Conservation (phyloP, 1,140 invertebrate species). For the Dolichoris vasculosae region DNA sequence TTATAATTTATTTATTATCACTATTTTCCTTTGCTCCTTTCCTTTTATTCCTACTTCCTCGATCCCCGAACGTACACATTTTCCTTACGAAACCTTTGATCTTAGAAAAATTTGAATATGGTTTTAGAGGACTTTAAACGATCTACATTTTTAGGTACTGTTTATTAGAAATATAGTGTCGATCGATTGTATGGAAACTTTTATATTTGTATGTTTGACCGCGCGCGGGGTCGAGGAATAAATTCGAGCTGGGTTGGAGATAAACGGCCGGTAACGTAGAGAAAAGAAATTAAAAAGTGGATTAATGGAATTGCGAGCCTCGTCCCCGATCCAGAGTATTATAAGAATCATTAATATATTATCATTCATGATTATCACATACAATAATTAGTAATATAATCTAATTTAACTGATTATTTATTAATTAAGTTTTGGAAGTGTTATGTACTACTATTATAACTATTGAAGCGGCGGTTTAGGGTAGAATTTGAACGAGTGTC, state of each 20-base stretch:
- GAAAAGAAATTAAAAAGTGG: conserved; percentile 3
- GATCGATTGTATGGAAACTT: conserved; percentile 49
- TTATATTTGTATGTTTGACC: conserved; percentile 52
- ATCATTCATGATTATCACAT: conserved; percentile 74
- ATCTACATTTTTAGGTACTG: conserved; percentile 49
- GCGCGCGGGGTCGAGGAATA: conserved; percentile 36
- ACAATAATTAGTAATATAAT: conserved; percentile 74
- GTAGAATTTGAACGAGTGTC: conserved; percentile 39
- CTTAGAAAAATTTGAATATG: conserved; percentile 44
- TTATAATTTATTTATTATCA: conserved; percentile 52
- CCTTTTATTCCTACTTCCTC: not conserved
- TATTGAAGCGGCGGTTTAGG: conserved; percentile 50
- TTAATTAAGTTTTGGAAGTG: conserved; percentile 72
- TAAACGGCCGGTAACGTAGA: conserved; percentile 16
- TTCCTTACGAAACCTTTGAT: conserved; percentile 28
- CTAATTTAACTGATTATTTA: conserved; percentile 76
- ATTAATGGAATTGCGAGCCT: conserved; percentile 48
- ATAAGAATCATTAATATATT: conserved; percentile 76
- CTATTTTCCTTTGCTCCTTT: not conserved
- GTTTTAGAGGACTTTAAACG: conserved; percentile 47
- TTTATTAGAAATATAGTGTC: conserved; percentile 37
- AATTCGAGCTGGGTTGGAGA: not conserved
- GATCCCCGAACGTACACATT: not conserved
- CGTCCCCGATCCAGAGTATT: conserved; percentile 68
- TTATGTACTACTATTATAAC: conserved; percentile 62